Base-by-base conservation (phyloP, 1,140 invertebrate genomes). In the Drosophila nigromelanica region DNA sequence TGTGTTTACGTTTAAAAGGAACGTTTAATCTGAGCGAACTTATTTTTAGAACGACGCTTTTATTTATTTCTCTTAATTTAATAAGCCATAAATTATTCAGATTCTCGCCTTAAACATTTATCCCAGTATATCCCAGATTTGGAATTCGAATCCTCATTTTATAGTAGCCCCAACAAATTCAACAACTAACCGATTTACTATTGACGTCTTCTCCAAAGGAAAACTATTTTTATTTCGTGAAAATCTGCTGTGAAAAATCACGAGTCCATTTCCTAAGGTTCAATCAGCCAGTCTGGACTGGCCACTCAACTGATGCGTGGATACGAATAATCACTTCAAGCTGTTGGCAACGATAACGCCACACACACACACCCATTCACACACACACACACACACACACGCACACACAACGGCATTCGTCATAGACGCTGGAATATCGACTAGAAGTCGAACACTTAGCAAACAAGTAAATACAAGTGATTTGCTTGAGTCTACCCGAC, bases 271-370 rank as follows among this genome's bases (percentile, higher is more conserved):
- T 12, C 3, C 18, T 6, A 37, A 5, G 40, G 43, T 51, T 59
- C 27, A 59, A 40, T 71, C 55, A 50, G 59, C 15, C 42, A 48
- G 43, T n/a, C n/a, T n/a, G 48, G 39, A 33, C 45, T 66, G 72
- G 18, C 33, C 81, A 86, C 64, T 75, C 78, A 66, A 80, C 80
- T 70, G 66, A 62, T 86, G 81, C 78, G 74, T 86, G 81, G 59
- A 72, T 80, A 66, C 52, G 55, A 58, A 51, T 75, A 86, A 86
- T 85, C 81, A 62, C 48, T 42, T 48, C 56, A 56, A 62, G 54
- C 35, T 48, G 24, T 48, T 52, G 39, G 10, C 48, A 33, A 58
- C 59, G 71, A 73, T 73, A 73, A 73, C n/a, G 42, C 15, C 12
- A 33, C 62, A 54, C 50, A n/a, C 58, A 54, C 64, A 12, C 48